Evolutionary conservation across 1,140 invertebrate genomes (phyloP), one percentile per base, ranked within the genome.

Genomic region (Hesperophylax magnus): DNA sequence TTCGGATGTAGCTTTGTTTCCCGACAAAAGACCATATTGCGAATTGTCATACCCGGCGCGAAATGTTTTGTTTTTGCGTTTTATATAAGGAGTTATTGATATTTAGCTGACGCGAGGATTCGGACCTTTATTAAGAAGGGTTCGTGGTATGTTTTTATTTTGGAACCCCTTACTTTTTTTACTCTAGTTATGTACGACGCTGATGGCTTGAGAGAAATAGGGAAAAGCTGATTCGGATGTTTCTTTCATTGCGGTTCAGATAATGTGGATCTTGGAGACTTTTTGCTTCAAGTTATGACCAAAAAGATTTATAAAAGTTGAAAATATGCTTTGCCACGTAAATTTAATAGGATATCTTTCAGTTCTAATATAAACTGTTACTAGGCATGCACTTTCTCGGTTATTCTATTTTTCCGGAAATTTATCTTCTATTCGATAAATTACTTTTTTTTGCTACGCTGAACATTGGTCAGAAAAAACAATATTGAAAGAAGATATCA

Each of bases 21-120:
- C 47, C 34, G 24, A n/a, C 53, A 78, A 78, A 65, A 78, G 53
- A 78, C 61, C 22, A 67, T 65, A 53, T 78, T 63, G 61, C 61
- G 34, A 78, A 78, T 78, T 67, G 60, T 78, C 76, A 65, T 78
- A 72, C 34, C 53, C 31, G 20, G 69, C 39, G 69, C 39, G 47
- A 60, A 63, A 69, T 79, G 56, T 74, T 79, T 52, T 79, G 78
- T 79, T 79, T 60, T 79, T 79, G 22, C 69, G 58, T 52, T 58
- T 71, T 52, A 79, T 65, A 79, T 63, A 63, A 79, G 78, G 58
- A 79, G 78, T 79, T 79, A 79, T 79, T 79, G 78, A 79, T 79
- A 74, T 79, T 79, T 71, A 79, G 67, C 69, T 74, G 78, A 74
- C 69, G 20, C 58, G 7, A 63, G 78, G 58, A 79, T 69, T 69